phyloP scores from a whole-genome alignment of 2,888 invertebrate species.

The Drosophila diplacantha region DNA sequence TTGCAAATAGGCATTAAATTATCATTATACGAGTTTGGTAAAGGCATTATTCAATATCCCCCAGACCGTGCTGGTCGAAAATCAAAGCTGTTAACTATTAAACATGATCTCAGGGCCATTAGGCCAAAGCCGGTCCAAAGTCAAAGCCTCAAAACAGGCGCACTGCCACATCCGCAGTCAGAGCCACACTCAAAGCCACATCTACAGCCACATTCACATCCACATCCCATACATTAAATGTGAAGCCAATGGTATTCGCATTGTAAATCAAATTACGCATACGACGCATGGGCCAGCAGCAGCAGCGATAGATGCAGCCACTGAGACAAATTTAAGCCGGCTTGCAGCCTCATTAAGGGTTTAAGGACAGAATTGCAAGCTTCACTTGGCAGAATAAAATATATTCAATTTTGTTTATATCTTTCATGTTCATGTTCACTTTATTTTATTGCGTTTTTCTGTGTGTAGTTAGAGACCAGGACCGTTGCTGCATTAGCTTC shows the following conservation, averaged over 20 bases:
- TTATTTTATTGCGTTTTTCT: background rate
- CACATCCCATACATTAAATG: constrained; percentile 26
- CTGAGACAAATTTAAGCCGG: background rate
- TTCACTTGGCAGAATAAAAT: background rate
- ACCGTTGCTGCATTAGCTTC: constrained; percentile 56
- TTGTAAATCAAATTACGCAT: constrained; percentile 67
- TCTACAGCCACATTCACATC: background rate
- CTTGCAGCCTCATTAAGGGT: background rate
- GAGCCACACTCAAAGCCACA: constrained; percentile 3
- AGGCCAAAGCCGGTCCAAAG: constrained; percentile 18
- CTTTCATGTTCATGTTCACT: no score
- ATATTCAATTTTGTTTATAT: background rate
- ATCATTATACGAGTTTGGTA: constrained; percentile 20
- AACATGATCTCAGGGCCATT: constrained; percentile 31
- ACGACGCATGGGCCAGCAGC: constrained; percentile 42
- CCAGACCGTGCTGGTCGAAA: constrained; percentile 7
- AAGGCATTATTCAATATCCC: constrained; percentile 21
- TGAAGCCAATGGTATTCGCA: constrained; percentile 36
- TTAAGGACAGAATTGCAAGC: background rate
- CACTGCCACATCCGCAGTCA: constrained; percentile 6
- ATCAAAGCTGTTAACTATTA: constrained; percentile 36
- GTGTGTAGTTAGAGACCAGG: constrained; percentile 2
- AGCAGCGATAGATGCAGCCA: constrained; percentile 15
- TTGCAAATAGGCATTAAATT: constrained; percentile 31
- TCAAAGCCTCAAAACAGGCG: constrained; percentile 17